These are phyloP conservation scores for Crypturellus undulatus DNA, from an alignment of 2,113 vertebrate species.

Conservation along the genomic window DNA sequence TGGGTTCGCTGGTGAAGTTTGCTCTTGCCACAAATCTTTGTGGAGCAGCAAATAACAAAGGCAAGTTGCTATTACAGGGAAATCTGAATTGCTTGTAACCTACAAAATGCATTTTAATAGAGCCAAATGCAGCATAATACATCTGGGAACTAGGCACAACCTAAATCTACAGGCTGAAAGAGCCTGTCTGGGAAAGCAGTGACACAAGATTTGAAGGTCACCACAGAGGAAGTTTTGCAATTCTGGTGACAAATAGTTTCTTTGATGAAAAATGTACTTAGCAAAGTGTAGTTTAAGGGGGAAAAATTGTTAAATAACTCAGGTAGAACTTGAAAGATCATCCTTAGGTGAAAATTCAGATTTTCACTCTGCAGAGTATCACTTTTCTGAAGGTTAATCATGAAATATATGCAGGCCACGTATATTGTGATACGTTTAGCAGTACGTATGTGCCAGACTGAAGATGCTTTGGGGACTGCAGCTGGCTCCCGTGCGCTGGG, in stretches of 20 bases:
- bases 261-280: neutral
- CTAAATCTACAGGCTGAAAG: conserved; percentile 32
- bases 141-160: neutral
- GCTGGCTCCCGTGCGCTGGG: neutral
- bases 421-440: neutral
- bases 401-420: neutral
- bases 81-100: neutral
- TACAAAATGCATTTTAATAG: conserved; percentile 49
- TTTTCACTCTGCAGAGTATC: neutral
- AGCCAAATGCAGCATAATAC: conserved; percentile 24
- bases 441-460: neutral
- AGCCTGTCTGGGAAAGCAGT: conserved; percentile 31
- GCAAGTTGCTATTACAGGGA: neutral
- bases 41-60: neutral
- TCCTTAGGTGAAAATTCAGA: neutral
- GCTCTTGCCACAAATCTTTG: neutral
- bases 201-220: conserved; percentile 37
- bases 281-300: neutral
- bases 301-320: neutral
- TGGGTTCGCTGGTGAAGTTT: rapidly evolving
- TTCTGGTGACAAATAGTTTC: neutral
- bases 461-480: neutral
- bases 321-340: neutral
- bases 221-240: neutral
- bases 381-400: neutral